These are phyloP conservation scores for Erethizon dorsatum DNA, from an alignment of 2,797 vertebrate genomes.

Conservation along the genomic window DNA sequence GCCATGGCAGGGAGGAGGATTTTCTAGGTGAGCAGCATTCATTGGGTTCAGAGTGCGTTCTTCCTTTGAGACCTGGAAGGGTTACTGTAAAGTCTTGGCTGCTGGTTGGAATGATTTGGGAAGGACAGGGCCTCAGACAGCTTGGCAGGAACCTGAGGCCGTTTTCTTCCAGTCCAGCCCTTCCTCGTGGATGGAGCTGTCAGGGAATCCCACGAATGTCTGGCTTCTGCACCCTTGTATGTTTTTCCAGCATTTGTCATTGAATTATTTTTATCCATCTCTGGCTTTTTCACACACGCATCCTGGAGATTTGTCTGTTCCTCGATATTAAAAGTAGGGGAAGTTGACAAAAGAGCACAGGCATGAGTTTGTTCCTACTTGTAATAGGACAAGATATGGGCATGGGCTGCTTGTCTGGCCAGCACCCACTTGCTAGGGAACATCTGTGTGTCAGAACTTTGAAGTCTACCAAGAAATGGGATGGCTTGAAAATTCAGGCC, in stretches of 20 bases:
- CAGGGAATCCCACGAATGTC: constrained; percentile 96
- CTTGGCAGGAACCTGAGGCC: constrained; percentile 93
- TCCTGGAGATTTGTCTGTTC: constrained; percentile 84
- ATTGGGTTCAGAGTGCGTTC: constrained; percentile 36
- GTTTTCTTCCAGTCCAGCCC: constrained; percentile 95
- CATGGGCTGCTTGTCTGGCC: constrained; percentile 72
- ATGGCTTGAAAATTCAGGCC: constrained; percentile 61
- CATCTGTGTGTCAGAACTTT: constrained; percentile 73
- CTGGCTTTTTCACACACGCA: constrained; percentile 80
- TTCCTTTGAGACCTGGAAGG: constrained; percentile 85
- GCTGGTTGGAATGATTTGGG: constrained; percentile 89
- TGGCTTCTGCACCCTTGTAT: constrained; percentile 91
- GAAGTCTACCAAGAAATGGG: constrained; percentile 54
- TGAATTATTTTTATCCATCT: constrained; percentile 87
- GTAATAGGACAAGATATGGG: constrained; percentile 68
- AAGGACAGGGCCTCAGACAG: constrained; percentile 92
- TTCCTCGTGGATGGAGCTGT: constrained; percentile 94
- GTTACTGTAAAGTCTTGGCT: constrained; percentile 88
- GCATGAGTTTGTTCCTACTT: constrained; percentile 59
- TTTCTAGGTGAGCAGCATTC: constrained; percentile 1
- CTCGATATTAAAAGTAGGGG: constrained; percentile 81
- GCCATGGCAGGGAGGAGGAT: neutral
- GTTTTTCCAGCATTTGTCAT: constrained; percentile 90
- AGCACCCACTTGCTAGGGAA: neutral
- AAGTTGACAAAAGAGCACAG: constrained; percentile 67